phyloP scores from a whole-genome alignment of 64 coral and sea anemone species.

The Stichodactyla mertensii region DNA sequence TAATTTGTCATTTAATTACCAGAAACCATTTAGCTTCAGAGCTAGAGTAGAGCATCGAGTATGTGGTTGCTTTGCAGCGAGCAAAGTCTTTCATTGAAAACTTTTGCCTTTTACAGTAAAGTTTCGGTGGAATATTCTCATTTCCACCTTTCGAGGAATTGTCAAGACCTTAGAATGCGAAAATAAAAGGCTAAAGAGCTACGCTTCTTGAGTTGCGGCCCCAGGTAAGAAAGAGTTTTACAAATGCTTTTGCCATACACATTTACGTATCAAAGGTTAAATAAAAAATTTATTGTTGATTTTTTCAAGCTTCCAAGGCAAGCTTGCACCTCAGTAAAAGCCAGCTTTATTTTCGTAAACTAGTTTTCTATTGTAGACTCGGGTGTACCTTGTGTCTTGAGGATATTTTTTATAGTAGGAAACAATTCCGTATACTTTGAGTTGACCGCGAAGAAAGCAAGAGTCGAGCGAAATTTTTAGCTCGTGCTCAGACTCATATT shows the following conservation, averaged over 20 bases:
- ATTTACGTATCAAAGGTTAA: neutral
- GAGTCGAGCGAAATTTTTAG: too few species aligned
- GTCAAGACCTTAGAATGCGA: neutral
- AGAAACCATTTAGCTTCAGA: neutral
- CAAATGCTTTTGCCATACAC: neutral
- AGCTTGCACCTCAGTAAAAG: neutral
- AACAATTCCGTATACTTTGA: too few species aligned
- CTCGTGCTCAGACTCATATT: too few species aligned
- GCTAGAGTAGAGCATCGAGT: neutral
- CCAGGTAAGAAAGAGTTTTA: neutral
- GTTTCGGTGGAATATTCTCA: neutral
- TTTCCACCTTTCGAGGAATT: neutral
- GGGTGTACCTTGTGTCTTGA: too few species aligned
- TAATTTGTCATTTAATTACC: neutral
- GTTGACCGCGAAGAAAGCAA: too few species aligned
- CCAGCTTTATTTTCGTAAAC: too few species aligned
- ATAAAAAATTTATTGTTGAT: neutral
- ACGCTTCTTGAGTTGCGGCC: neutral
- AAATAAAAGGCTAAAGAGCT: neutral
- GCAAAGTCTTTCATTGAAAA: neutral
- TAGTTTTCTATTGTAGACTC: too few species aligned
- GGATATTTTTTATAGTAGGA: too few species aligned
- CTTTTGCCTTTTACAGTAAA: neutral
- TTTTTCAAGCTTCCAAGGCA: neutral
- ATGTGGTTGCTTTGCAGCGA: neutral